Evolutionary conservation across 1,140 invertebrate genomes (phyloP).

Genomic region (Paramacrobiotus metropolitanus): DNA sequence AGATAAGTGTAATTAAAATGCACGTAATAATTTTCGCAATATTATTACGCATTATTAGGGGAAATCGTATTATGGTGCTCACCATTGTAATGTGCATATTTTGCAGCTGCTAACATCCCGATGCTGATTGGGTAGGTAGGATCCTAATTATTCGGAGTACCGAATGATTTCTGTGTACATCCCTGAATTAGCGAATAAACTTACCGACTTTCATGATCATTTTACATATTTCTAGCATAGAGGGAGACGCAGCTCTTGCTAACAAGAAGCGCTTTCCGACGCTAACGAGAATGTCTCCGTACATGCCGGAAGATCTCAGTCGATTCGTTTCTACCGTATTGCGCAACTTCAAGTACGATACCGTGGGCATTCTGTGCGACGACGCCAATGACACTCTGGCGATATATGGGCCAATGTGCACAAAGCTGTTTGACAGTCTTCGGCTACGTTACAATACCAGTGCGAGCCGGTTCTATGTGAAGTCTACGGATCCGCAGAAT

Average conservation of each 20-base stretch:
- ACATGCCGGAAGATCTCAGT: neutral
- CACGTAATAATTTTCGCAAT: too few relatives aligned
- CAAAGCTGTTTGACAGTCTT: neutral
- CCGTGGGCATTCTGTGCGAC: neutral
- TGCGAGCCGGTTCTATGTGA: neutral
- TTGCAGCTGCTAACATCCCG: neutral
- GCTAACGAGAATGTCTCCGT: neutral
- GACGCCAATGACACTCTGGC: neutral
- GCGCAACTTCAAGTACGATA: neutral
- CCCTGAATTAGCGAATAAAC: neutral
- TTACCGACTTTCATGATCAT: too few relatives aligned
- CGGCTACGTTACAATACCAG: neutral
- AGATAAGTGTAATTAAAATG: too few relatives aligned
- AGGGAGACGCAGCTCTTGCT: neutral
- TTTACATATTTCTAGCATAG: neutral
- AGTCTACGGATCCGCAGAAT: neutral
- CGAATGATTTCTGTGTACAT: neutral
- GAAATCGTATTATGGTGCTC: too few relatives aligned
- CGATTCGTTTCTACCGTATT: neutral
- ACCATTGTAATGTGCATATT: neutral
- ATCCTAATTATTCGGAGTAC: neutral
- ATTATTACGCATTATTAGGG: too few relatives aligned
- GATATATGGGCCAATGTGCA: neutral
- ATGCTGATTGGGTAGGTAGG: neutral
- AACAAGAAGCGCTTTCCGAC: neutral